Evolutionary conservation across 2,888 invertebrate species (phyloP).

Genomic region (Philereme transversata): DNA sequence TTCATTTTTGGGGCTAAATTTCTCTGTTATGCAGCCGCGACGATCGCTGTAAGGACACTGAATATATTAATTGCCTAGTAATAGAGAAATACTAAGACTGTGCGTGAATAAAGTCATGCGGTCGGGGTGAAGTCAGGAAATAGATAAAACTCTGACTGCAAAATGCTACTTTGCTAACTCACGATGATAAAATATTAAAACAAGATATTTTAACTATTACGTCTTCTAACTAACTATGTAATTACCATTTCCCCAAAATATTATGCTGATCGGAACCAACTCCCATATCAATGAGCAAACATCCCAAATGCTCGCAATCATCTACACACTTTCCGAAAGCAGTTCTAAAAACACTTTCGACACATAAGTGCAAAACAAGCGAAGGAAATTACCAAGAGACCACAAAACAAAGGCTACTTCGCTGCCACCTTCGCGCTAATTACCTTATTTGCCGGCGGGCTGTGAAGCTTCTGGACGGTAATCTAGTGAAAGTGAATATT

Average conservation of each 20-base stretch:
- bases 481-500: conserved; percentile 1
- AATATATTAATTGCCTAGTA: too few species aligned
- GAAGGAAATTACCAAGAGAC: conserved; percentile 33
- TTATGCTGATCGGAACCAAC: neutral
- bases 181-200: neutral
- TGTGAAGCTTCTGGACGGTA: conserved; percentile 19
- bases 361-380: conserved; percentile 33
- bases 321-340: conserved; percentile 17
- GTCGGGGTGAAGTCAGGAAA: too few species aligned
- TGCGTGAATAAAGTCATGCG: too few species aligned
- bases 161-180: too few species aligned
- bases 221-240: neutral
- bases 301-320: conserved; percentile 11
- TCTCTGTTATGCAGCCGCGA: too few species aligned
- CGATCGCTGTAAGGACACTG: too few species aligned
- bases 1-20: too few species aligned
- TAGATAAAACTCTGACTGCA: too few species aligned
- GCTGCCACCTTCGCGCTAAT: conserved; percentile 47
- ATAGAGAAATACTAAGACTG: too few species aligned
- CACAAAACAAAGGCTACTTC: conserved; percentile 33
- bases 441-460: conserved; percentile 48
- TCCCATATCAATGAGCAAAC: conserved; percentile 3
- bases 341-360: conserved; percentile 21
- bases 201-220: neutral
- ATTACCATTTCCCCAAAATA: neutral